Conservation (phyloP, 2,113 vertebrate genomes). For the Microcebus ravelobensis region DNA sequence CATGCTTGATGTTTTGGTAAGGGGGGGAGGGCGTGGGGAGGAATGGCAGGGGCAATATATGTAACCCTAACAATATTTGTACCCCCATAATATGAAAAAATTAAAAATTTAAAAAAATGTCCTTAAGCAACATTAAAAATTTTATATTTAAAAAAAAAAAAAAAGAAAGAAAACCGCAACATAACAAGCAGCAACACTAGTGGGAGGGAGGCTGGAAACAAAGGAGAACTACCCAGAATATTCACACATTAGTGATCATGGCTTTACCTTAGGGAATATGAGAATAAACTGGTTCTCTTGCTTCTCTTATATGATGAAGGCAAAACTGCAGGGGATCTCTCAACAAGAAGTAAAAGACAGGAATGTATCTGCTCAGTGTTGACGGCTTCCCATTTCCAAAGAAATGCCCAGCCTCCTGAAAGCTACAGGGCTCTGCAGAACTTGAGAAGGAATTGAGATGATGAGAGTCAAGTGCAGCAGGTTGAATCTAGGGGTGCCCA, state of each 20-base stretch:
- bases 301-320: constrained; percentile 35
- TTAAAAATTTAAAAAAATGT: no score
- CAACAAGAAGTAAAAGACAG: constrained; percentile 6
- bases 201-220: neutral
- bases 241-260: neutral
- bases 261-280: neutral
- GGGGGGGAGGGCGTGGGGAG: no score
- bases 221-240: neutral
- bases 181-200: neutral
- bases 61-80: no score
- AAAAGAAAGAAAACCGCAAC: neutral
- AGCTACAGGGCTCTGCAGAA: constrained; percentile 28
- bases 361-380: neutral
- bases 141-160: no score
- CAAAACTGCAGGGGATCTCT: neutral
- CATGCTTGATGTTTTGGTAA: no score
- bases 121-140: no score
- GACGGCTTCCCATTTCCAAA: constrained; percentile 20
- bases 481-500: neutral
- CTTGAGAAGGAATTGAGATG: constrained; percentile 25
- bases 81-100: no score
- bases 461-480: neutral
- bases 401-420: neutral
- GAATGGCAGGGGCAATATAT: no score
- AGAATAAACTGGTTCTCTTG: neutral